These are phyloP conservation scores for Saccopteryx leptura DNA, from an alignment of 2,113 vertebrate species.

Conservation along the genomic window DNA sequence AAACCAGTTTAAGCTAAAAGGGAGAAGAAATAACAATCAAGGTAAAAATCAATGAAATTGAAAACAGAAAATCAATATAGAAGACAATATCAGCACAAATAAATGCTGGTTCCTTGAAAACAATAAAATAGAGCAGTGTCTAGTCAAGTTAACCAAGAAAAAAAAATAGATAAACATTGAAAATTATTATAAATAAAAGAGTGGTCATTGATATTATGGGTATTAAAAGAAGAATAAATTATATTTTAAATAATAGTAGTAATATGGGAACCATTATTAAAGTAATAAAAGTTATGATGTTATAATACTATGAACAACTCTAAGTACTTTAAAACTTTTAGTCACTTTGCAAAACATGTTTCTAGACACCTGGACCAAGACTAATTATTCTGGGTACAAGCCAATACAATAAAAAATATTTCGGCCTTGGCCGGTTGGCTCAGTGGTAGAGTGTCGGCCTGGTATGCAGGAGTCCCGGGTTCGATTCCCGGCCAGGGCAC, in stretches of 20 bases:
- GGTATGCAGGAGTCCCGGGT: no score
- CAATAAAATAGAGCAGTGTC: neutral
- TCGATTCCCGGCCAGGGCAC: no score
- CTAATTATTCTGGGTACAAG: neutral
- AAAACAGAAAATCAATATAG: neutral
- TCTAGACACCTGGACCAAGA: neutral
- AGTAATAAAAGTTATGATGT: neutral
- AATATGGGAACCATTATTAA: neutral
- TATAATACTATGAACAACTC: neutral
- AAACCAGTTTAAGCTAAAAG: neutral
- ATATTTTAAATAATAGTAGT: neutral
- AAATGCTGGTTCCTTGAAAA: neutral
- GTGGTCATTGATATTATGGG: neutral
- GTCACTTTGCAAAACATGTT: neutral
- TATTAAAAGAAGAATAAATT: neutral
- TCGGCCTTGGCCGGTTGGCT: no score
- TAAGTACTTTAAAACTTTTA: neutral
- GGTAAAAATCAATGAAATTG: neutral
- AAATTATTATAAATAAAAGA: neutral
- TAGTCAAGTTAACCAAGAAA: neutral
- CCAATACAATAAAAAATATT: neutral
- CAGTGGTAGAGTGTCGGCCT: no score
- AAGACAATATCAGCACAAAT: neutral
- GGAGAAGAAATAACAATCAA: neutral
- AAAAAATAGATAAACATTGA: neutral